phyloP scores from a whole-genome alignment of 2,113 vertebrate genomes.

The Oryzias melastigma region DNA sequence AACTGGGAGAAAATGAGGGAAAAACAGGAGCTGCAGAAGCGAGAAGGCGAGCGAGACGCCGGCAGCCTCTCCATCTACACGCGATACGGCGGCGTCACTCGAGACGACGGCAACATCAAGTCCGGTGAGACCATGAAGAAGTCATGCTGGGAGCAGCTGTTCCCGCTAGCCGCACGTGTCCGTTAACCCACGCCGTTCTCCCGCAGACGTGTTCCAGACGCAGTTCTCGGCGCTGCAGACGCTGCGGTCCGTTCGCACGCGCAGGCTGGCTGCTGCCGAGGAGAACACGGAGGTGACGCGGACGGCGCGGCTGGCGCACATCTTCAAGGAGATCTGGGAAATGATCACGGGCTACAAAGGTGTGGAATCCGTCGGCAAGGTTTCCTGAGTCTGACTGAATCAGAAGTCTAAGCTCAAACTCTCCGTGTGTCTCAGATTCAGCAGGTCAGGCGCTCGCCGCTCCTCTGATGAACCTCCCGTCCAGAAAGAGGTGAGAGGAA shows the following conservation, averaged over 20 bases:
- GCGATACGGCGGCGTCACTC: constrained; percentile 92
- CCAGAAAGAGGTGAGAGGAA: constrained; percentile 89
- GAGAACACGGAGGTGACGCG: constrained; percentile 96
- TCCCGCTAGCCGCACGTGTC: no score
- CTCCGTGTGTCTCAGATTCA: constrained; percentile 80
- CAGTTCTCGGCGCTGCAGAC: constrained; percentile 98
- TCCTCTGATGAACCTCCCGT: constrained; percentile 92
- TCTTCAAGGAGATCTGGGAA: constrained; percentile 99
- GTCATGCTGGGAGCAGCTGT: no score
- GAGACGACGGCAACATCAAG: constrained; percentile 97
- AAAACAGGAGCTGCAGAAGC: constrained; percentile 92
- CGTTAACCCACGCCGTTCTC: no score
- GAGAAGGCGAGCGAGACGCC: constrained; percentile 78
- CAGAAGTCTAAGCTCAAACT: neutral
- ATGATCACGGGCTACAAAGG: constrained; percentile 97
- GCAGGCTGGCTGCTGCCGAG: constrained; percentile 91
- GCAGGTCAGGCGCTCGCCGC: constrained; percentile 87
- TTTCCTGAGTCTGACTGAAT: neutral
- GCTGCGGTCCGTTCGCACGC: constrained; percentile 90
- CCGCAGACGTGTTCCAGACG: constrained; percentile 96
- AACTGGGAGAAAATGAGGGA: constrained; percentile 98
- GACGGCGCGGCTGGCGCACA: constrained; percentile 94
- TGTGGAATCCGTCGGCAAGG: constrained; percentile 45
- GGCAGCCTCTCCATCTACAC: constrained; percentile 81
- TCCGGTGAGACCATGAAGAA: constrained; percentile 81